A percentile compares a stretch with the other conserved stretches of the same genome.
Evolutionary conservation across 2,797 vertebrate genomes (phyloP).

Genomic region (Sebastes ruberrimus): DNA sequence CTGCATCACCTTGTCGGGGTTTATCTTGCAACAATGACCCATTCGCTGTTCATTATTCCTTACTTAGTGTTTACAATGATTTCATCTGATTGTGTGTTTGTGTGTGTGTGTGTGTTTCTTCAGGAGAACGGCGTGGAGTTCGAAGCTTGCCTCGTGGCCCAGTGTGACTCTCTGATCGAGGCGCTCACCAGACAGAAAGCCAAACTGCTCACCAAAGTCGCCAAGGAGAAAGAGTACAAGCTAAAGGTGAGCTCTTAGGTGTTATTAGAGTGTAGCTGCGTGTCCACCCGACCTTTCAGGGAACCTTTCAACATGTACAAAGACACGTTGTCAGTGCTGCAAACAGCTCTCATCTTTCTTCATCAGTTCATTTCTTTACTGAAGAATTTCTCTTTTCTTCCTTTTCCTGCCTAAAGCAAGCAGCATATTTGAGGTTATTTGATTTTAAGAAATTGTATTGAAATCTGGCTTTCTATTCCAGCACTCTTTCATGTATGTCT

Average conservation of each 20-base stretch:
- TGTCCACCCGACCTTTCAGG: not conserved
- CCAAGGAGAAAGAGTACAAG: slow-evolving; percentile 97
- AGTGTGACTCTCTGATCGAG: slow-evolving; percentile 96
- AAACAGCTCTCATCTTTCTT: not conserved
- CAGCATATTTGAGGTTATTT: not conserved
- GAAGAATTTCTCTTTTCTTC: not conserved
- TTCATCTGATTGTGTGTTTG: not conserved
- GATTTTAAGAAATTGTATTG: not conserved
- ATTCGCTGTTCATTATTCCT: too few relatives aligned
- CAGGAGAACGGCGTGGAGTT: slow-evolving; percentile 97
- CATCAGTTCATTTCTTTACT: not conserved
- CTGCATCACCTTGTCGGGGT: too few relatives aligned
- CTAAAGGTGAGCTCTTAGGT: slow-evolving; percentile 86
- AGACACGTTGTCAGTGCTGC: not conserved
- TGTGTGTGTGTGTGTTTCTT: slow-evolving; percentile 40
- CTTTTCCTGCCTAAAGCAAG: not conserved
- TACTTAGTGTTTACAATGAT: not conserved
- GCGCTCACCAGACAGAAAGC: slow-evolving; percentile 95
- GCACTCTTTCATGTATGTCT: not conserved
- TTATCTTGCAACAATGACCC: too few relatives aligned
- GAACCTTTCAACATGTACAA: not conserved
- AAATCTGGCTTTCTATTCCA: not conserved
- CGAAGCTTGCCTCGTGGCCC: slow-evolving; percentile 96
- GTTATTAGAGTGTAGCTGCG: too few relatives aligned
- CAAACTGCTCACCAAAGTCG: slow-evolving; percentile 97